These are phyloP conservation scores for Heliothis subflexa DNA, from an alignment of 1,140 invertebrate species.

Conservation along the genomic window DNA sequence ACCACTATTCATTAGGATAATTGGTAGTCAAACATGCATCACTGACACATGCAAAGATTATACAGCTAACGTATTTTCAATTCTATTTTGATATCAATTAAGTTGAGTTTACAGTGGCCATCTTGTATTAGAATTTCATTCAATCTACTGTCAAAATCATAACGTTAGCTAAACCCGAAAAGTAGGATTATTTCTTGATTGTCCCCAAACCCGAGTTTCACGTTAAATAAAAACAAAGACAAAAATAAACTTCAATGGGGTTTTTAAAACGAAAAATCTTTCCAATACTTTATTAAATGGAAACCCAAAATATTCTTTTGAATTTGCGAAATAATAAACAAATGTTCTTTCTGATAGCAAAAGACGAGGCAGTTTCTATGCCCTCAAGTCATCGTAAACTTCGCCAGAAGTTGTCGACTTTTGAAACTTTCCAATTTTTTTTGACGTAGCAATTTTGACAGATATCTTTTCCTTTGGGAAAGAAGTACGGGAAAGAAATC, in stretches of 20 bases:
- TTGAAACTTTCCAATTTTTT: constrained; percentile 35
- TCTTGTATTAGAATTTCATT: too few relatives aligned
- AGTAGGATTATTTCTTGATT: too few relatives aligned
- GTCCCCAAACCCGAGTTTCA: not conserved
- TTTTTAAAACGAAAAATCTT: constrained; percentile 17
- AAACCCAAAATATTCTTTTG: constrained; percentile 11
- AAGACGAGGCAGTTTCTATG: constrained; percentile 13
- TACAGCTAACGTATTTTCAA: not conserved
- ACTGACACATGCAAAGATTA: constrained; percentile 36
- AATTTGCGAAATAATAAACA: constrained; percentile 41
- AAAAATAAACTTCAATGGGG: not conserved
- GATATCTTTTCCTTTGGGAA: constrained; percentile 47
- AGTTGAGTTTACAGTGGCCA: not conserved
- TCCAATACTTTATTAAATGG: constrained; percentile 26
- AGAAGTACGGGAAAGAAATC: constrained; percentile 21
- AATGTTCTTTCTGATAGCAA: constrained; percentile 34
- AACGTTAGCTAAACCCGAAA: too few relatives aligned
- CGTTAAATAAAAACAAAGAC: not conserved
- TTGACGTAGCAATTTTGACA: constrained; percentile 49
- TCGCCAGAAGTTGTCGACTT: constrained; percentile 38
- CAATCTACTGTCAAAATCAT: too few relatives aligned
- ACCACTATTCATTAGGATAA: constrained; percentile 71
- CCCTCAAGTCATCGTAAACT: constrained; percentile 35
- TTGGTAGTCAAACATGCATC: constrained; percentile 64
- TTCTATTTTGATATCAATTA: not conserved